Base-by-base conservation (phyloP, 2,113 vertebrate genomes). In the Caranx ignobilis region DNA sequence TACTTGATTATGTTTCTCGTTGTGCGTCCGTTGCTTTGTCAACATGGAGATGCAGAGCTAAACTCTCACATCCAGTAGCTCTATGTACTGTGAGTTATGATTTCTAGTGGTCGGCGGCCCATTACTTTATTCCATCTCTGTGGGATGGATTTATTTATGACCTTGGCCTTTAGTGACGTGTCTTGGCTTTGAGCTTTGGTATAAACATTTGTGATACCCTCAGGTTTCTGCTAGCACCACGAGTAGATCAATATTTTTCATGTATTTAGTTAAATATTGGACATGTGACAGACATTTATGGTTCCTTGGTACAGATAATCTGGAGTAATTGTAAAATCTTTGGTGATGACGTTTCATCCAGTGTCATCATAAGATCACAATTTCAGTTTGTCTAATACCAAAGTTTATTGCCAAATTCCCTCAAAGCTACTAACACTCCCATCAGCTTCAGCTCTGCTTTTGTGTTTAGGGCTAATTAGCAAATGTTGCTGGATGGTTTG, bases 1-100 rank as follows among this genome's bases (percentile, higher is more conserved):
- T 66, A 63, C 57, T 59, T 75, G 0, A 65, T 71, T 26, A 6
- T 77, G 60, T 55, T n/a, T 55, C 52, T n/a, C 21, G n/a, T 10
- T 2, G 8, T 8, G 19, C 21, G 19, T 54, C 11, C 9, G n/a
- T 21, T 45, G 9, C 2, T n/a, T 3, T 34, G 19, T 4, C 62
- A 69, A 75, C 11, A 34, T 57, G 21, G 31, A 39, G 4, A 19
- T 13, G 1, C 1, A 43, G 32, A 26, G 52, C 56, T 2, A 45
- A 21, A 54, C 39, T 13, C 39, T 15, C 6, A 34, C 56, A 5
- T 57, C 16, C 34, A 64, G 37, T n/a, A 54, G 35, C 47, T 50
- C 7, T 37, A 15, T 6, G 35, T 34, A 35, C 18, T 54, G 15
- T 41, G 15, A 63, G 18, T 39, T 39, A 31, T 11, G 45, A 47